Percentiles rank a stretch among this genome's conserved stretches.
Evolutionary conservation across 2,113 vertebrate genomes (phyloP).

Genomic region (Danio rerio): GRCz12tu NC_133190.1:9683501-9684000

Average conservation of each 20-base stretch:
- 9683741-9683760: conserved; percentile 85
- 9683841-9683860: conserved; percentile 41
- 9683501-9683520: conserved; percentile 2
- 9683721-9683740: conserved; percentile 82
- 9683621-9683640: conserved; percentile 53
- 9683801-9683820: conserved; percentile 47
- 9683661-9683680: conserved; percentile 78
- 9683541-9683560: conserved; percentile 14
- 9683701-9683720: conserved; percentile 78
- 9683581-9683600: conserved; percentile 22
- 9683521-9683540: not conserved
- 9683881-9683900: not conserved
- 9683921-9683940: not conserved
- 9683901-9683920: not conserved
- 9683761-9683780: conserved; percentile 79
- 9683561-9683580: conserved; percentile 29
- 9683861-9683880: conserved; percentile 30
- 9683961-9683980: not conserved
- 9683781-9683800: conserved; percentile 82
- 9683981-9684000: not conserved
- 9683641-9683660: conserved; percentile 67
- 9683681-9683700: conserved; percentile 82
- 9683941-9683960: not conserved
- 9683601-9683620: conserved; percentile 40
- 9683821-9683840: conserved; percentile 28